Conservation (phyloP, 2,797 vertebrate species). For the Gymnocypris eckloni region DNA sequence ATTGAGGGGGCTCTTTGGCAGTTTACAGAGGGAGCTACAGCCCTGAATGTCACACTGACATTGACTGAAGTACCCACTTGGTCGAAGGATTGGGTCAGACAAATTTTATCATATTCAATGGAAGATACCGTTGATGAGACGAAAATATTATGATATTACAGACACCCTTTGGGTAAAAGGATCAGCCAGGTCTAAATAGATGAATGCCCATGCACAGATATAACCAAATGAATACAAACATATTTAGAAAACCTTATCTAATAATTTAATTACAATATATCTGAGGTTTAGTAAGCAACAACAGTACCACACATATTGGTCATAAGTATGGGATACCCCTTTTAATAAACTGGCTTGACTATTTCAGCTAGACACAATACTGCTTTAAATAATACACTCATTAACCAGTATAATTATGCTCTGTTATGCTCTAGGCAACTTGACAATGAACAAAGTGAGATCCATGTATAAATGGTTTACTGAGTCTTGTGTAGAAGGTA, state of each 20-base stretch:
- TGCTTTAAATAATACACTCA: not conserved
- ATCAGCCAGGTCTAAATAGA: not conserved
- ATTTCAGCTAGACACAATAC: not conserved
- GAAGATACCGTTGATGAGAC: not conserved
- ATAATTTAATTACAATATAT: not conserved
- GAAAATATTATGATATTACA: not conserved
- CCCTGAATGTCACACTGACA: constrained; percentile 4
- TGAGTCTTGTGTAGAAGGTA: too few relatives aligned
- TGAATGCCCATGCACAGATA: not conserved
- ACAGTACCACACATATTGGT: not conserved
- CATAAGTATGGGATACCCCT: not conserved
- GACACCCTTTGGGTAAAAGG: not conserved
- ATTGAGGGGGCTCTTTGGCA: not conserved
- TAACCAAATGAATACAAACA: not conserved
- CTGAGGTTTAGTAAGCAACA: not conserved
- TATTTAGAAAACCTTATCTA: not conserved
- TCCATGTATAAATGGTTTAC: not conserved
- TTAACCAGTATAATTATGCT: not conserved
- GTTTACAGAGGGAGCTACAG: not conserved
- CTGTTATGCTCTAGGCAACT: not conserved
- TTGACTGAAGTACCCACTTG: not conserved
- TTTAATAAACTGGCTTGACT: not conserved
- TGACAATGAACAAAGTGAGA: not conserved
- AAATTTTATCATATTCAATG: not conserved
- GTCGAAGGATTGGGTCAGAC: not conserved